Conservation (phyloP, 2,113 vertebrate genomes). For the Acanthisitta chloris region DNA sequence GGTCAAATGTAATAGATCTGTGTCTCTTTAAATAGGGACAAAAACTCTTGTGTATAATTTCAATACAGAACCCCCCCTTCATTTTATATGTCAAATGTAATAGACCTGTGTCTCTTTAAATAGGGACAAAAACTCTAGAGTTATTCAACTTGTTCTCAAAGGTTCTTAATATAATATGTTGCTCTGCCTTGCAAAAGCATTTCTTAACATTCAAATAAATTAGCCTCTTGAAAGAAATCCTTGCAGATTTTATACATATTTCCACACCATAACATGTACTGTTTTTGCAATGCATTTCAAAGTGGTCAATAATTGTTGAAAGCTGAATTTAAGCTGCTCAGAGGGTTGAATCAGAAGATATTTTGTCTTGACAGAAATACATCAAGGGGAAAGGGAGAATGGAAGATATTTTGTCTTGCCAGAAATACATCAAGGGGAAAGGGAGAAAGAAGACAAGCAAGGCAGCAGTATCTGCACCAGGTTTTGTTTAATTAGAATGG, state of each 20-base stretch:
- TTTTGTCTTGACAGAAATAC: neutral
- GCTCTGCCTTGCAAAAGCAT: neutral
- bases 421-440: accelerated
- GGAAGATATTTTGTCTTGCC: too few species aligned
- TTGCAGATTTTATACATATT: neutral
- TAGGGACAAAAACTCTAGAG: neutral
- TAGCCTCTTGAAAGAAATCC: neutral
- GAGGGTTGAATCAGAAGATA: neutral
- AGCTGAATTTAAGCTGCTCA: neutral
- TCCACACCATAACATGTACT: neutral
- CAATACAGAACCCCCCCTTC: neutral
- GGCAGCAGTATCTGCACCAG: neutral
- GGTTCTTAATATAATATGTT: neutral
- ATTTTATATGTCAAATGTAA: neutral
- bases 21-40: neutral
- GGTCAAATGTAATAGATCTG: neutral
- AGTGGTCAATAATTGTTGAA: neutral
- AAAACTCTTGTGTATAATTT: neutral
- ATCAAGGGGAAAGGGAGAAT: accelerated
- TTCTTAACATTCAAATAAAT: neutral
- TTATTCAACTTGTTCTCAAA: neutral
- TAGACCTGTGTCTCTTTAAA: neutral
- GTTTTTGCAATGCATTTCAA: neutral
- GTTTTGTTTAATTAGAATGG: neutral
- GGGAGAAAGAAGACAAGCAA: neutral